Evolutionary conservation across 2,888 invertebrate species (phyloP).

Genomic region (Erebia aethiops): DNA sequence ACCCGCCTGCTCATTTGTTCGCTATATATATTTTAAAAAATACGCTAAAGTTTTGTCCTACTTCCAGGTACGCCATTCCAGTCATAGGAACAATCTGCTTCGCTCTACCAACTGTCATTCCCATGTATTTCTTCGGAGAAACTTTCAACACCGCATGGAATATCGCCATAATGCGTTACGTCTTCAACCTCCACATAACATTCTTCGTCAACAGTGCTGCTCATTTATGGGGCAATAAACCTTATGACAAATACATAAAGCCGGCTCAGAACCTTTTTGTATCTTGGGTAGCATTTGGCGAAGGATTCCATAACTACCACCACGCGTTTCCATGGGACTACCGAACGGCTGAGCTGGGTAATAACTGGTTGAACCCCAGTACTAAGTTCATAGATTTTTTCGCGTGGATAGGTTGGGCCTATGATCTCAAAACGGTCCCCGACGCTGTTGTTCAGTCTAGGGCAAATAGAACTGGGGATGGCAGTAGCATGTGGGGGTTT

Average conservation of each 20-base stretch:
- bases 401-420: constrained; percentile 59
- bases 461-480: constrained; percentile 51
- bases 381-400: constrained; percentile 59
- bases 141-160: constrained; percentile 60
- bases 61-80: constrained; percentile 81
- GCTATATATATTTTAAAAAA: no score
- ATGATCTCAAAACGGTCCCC: constrained; percentile 54
- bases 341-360: constrained; percentile 53
- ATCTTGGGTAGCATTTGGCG: constrained; percentile 48
- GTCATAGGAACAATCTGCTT: constrained; percentile 84
- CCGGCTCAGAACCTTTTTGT: constrained; percentile 49
- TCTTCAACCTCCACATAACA: constrained; percentile 75
- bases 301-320: constrained; percentile 58
- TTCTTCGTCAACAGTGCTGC: constrained; percentile 87
- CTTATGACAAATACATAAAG: constrained; percentile 64
- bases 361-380: constrained; percentile 45
- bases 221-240: constrained; percentile 75
- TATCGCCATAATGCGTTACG: constrained; percentile 75
- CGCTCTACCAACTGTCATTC: constrained; percentile 56
- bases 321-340: constrained; percentile 62
- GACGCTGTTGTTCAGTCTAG: constrained; percentile 44
- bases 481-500: constrained; percentile 46
- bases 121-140: constrained; percentile 84
- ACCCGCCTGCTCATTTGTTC: no score
- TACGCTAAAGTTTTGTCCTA: neutral